Evolutionary conservation across 2,888 invertebrate species (phyloP).

Genomic region (Atrina japonica): DNA sequence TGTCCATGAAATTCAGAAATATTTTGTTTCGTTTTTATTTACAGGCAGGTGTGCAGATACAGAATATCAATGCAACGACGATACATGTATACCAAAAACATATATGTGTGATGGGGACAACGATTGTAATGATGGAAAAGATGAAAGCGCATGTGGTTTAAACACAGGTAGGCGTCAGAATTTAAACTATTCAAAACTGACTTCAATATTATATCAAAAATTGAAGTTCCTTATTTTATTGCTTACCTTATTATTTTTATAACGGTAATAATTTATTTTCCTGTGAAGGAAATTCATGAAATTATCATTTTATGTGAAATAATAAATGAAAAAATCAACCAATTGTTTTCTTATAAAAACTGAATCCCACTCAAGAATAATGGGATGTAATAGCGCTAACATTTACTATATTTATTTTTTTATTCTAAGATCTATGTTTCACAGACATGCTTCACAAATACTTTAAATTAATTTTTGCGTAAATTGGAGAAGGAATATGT

Average conservation of each 20-base stretch:
- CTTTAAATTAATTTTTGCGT: no score
- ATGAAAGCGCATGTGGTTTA: conserved; percentile 17
- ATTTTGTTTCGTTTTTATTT: background rate
- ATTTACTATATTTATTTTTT: no score
- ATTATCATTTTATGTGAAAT: background rate
- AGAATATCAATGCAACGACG: conserved; percentile 25
- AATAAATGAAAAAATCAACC: background rate
- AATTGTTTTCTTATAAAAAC: no score
- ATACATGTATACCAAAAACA: conserved; percentile 26
- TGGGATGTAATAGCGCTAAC: no score
- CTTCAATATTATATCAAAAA: background rate
- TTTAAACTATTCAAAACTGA: background rate
- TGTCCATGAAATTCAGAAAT: no score
- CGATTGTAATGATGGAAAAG: conserved; percentile 26
- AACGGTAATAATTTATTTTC: no score
- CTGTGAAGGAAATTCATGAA: no score
- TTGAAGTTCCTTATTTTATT: background rate
- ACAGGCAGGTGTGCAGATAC: conserved; percentile 24
- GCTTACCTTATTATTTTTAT: no score
- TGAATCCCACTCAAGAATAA: no score
- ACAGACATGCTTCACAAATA: no score
- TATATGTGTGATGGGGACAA: conserved; percentile 37
- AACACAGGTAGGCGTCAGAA: conserved; percentile 27
- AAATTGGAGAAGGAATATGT: no score
- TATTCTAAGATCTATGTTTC: no score